These are phyloP conservation scores for Forpus xanthops DNA, from an alignment of 2,797 vertebrate genomes.

Conservation along the genomic window DNA sequence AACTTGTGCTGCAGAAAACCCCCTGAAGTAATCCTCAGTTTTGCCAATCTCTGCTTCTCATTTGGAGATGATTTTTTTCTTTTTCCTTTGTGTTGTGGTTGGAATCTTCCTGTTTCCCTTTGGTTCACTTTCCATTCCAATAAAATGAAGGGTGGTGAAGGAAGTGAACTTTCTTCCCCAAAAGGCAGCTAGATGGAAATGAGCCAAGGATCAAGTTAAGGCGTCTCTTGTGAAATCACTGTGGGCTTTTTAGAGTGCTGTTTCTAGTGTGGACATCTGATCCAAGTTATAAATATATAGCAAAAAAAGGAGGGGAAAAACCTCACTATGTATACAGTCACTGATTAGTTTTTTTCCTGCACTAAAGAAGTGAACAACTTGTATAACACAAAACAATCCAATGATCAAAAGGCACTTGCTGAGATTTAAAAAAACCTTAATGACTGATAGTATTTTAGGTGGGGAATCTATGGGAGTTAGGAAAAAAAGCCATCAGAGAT, in stretches of 20 bases:
- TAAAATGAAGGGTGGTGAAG: neutral
- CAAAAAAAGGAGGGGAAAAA: neutral
- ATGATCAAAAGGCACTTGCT: neutral
- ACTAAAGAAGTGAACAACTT: neutral
- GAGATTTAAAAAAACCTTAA: neutral
- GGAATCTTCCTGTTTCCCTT: constrained; percentile 13
- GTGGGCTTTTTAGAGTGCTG: neutral
- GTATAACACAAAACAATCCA: neutral
- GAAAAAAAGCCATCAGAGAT: neutral
- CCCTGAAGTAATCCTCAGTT: neutral
- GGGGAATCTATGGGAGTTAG: neutral
- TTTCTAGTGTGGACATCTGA: neutral
- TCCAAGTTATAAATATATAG: neutral
- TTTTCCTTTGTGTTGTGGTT: neutral
- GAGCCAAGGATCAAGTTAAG: neutral
- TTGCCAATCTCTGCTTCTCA: constrained; percentile 17
- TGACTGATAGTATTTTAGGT: neutral
- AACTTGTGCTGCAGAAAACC: neutral
- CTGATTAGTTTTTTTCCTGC: neutral
- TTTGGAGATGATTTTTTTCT: neutral
- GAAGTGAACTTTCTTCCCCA: neutral
- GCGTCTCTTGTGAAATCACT: neutral
- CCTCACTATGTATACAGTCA: neutral
- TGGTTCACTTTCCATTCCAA: neutral
- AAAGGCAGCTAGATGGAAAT: neutral